phyloP scores from a whole-genome alignment of 2,888 invertebrate genomes.

The Adelphocoris suturalis region DNA sequence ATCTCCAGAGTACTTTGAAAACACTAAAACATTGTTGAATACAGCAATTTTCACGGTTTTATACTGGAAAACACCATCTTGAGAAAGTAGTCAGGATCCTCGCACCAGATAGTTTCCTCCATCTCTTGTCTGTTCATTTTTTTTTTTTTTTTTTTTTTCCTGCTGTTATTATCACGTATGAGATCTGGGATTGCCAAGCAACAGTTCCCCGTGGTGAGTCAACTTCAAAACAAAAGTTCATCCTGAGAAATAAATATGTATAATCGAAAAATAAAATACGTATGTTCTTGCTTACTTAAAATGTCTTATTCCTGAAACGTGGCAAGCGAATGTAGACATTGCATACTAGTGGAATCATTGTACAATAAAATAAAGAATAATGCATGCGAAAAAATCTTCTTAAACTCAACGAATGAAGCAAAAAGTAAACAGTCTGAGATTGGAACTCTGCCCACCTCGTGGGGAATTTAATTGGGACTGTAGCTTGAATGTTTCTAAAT shows the following conservation, averaged over 20 bases:
- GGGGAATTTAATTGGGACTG: slow-evolving; percentile 18
- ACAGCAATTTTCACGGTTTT: too few relatives aligned
- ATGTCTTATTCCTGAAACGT: background rate
- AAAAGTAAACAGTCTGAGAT: background rate
- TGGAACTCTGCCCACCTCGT: slow-evolving; percentile 22
- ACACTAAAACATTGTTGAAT: too few relatives aligned
- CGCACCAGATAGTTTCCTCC: background rate
- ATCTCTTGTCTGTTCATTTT: background rate
- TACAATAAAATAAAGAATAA: background rate
- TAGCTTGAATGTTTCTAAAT: slow-evolving; percentile 16
- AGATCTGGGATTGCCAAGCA: background rate
- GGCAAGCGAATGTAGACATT: too few relatives aligned
- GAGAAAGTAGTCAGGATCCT: too few relatives aligned
- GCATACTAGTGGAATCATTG: background rate
- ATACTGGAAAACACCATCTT: too few relatives aligned
- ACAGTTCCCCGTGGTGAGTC: background rate
- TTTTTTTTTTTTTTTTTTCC: too few relatives aligned
- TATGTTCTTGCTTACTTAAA: background rate
- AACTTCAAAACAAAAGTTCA: background rate
- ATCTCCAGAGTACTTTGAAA: too few relatives aligned
- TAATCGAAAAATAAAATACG: background rate
- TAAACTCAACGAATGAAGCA: background rate
- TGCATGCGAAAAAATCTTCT: background rate
- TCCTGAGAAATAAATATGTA: background rate
- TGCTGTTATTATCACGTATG: background rate